A percentile compares a stretch with the other conserved stretches of the same genome.
Evolutionary conservation across 2,113 vertebrate genomes (phyloP).

Genomic region (Esox niger): DNA sequence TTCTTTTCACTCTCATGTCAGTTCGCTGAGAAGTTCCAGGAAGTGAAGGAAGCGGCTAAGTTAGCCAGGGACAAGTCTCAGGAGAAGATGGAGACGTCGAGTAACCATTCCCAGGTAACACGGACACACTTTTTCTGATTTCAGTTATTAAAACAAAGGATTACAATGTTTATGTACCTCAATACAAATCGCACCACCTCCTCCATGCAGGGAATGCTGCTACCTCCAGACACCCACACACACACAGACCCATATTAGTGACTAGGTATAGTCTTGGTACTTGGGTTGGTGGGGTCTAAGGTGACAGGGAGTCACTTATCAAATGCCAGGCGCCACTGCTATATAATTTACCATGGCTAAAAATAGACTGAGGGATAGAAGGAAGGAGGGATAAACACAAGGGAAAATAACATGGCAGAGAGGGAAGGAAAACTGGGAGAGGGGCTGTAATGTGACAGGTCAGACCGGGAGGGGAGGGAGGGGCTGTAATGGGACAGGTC

Average conservation of each 20-base stretch:
- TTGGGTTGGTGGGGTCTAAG: background rate
- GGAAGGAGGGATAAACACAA: background rate
- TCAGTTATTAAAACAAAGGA: too few species aligned
- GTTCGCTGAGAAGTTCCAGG: slow-evolving; percentile 98
- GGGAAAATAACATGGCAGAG: too few species aligned
- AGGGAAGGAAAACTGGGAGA: too few species aligned
- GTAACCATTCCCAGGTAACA: slow-evolving; percentile 89
- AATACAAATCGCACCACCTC: too few species aligned
- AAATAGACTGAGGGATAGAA: background rate
- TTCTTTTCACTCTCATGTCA: slow-evolving; percentile 59
- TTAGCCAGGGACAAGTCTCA: slow-evolving; percentile 91
- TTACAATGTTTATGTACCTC: too few species aligned
- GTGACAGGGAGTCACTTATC: background rate
- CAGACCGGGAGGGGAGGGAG: too few species aligned
- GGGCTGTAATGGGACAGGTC: too few species aligned
- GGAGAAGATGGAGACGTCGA: slow-evolving; percentile 89
- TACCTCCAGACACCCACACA: background rate
- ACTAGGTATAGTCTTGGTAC: background rate
- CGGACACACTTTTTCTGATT: too few species aligned
- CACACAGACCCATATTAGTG: background rate
- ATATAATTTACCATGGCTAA: background rate
- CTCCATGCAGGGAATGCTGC: too few species aligned
- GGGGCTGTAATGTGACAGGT: too few species aligned
- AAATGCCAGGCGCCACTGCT: background rate
- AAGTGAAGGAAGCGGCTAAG: slow-evolving; percentile 93